Evolutionary conservation across 1,140 invertebrate species (phyloP), one percentile per base, ranked within the genome.

Genomic region (Cydia amplana): DNA sequence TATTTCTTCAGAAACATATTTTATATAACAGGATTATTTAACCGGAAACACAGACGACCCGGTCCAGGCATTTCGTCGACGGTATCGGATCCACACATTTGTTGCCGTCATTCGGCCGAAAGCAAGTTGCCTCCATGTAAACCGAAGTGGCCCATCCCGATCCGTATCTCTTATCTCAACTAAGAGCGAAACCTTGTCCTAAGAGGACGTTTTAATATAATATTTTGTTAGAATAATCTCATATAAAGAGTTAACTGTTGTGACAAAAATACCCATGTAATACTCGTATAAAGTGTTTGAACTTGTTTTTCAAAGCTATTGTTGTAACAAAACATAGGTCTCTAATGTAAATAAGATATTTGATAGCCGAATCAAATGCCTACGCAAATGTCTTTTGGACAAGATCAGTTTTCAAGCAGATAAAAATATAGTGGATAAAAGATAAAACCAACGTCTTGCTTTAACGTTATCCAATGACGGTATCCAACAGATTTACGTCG

Each of bases 181-280:
- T 60, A 60, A 60, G 55, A 60, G 55, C 55, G 6, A 60, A 60
- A 23, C n/a, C 55, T 60, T 60, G 55, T 60, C n/a, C 49, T 51
- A 60, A 6, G 7, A 20, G 20, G 10, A 60, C 1, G 20, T 60
- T 10, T 60, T 12, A 6, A 60, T 23, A 60, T 60, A 60, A 60
- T 4, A 60, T 60, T 60, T 60, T 60, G 55, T 23, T 60, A 23
- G 6, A 20, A 12, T 7, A 23, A 12, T 60, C 2, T 60, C 20
- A 10, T 23, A 20, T 20, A 10, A 6, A 2, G 9, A 12, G n/a
- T n/a, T n/a, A n/a, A n/a, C n/a, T n/a, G n/a, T n/a, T n/a, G n/a
- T 51, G 4, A 51, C 6, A 51, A 51, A 51, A 18, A 51, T 51
- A 51, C 16, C 0, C 16, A 51, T 18, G 16, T 55, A 55, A 46